Base-by-base conservation (phyloP, 2,888 invertebrate species). In the Leptura quadrifasciata region DNA sequence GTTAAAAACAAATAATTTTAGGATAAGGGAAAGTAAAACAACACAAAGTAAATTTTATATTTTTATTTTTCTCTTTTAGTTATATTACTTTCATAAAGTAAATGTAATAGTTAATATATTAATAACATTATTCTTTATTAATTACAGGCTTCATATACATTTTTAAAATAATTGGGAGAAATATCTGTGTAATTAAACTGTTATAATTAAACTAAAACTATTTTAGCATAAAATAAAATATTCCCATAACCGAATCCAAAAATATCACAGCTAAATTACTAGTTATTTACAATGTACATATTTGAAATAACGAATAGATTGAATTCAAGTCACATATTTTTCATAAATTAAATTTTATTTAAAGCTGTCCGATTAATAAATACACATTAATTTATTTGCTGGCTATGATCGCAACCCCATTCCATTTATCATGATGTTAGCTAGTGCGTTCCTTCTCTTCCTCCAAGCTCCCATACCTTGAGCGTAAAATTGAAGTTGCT, bases 401-500 rank as follows among this genome's bases (percentile, higher is more conserved):
- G 71, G 81, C 80, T 86, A 89, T 67, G 89, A 87, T 79, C 90
- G 81, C 72, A 89, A 84, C 58, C 90, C 89, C 94, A 94, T 94
- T 68, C 96, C 96, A 88, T 96, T 97, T 86, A 98, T 97, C 97
- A 98, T 98, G 83, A 98, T 98, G 88, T 98, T 98, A n/a, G 98
- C 97, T 84, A 98, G 91, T 6, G 97, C 98, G 86, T 97, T 97
- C 52, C 98, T 92, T 79, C 98, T 91, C 88, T 95, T 94, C 70
- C 98, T 92, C 98, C 98, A 98, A 8, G 95, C 94, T 76, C 98
- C 98, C 82, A 98, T 94, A 75, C 97, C 96, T 88, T 96, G 96
- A 24, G 97, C 95, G 88, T 97, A 97, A 86, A 95, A 95, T 88
- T 97, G 97, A 71, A 98, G 90, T 85, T 96, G 95, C 20, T 95